These are phyloP conservation scores for Peromyscus nudipes DNA, from an alignment of 2,797 vertebrate species.

Conservation along the genomic window DNA sequence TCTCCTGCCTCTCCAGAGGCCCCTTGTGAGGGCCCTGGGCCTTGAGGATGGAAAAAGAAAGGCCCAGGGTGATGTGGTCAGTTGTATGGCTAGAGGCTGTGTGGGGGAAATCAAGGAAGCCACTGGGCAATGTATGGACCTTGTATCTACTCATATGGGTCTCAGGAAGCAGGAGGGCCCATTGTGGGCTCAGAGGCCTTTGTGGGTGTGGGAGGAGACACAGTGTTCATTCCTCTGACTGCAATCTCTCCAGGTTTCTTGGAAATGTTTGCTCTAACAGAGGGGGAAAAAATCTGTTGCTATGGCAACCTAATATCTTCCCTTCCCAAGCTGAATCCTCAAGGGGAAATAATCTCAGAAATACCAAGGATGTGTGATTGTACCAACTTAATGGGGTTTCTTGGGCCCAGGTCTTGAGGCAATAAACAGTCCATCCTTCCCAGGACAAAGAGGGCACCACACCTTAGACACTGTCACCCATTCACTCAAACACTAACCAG, in stretches of 20 bases:
- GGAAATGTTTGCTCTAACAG: slow-evolving; percentile 27
- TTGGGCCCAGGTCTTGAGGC: background rate
- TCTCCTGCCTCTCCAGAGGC: background rate
- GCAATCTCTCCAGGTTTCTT: slow-evolving; percentile 21
- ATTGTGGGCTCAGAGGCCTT: background rate
- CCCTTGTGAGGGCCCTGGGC: background rate
- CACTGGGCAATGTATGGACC: background rate
- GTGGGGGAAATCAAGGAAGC: background rate
- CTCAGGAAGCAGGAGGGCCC: background rate
- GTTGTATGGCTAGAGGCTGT: background rate
- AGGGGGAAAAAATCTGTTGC: background rate
- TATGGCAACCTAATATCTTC: slow-evolving; percentile 56
- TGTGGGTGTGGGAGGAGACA: background rate
- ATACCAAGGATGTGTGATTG: background rate
- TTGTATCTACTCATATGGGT: background rate
- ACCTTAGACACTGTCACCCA: background rate
- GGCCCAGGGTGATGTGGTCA: fast-evolving
- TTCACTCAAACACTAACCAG: background rate
- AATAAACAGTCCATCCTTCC: fast-evolving
- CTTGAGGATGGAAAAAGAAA: background rate
- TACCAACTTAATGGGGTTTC: background rate
- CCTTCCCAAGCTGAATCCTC: background rate
- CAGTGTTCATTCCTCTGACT: fast-evolving
- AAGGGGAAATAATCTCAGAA: background rate
- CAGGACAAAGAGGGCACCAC: background rate